Evolutionary conservation across 2,797 vertebrate species (phyloP), one percentile per base, ranked within the genome.

Genomic region (Rhinoraja longicauda): DNA sequence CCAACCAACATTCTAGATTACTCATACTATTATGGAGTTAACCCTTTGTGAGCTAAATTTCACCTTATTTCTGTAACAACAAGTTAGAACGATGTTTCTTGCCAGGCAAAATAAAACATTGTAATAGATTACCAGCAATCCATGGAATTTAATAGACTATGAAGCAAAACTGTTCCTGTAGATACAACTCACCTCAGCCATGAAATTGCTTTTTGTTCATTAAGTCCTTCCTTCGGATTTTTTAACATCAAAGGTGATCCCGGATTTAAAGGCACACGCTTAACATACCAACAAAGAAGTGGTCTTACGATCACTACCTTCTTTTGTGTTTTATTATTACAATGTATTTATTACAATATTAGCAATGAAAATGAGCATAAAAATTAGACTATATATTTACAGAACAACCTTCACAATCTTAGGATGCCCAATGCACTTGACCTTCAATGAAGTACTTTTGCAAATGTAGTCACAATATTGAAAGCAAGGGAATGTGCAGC

Each of bases 141-240:
- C 81, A 84, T 4, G 45, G 57, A 57, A 84, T 9, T 10, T 12
- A 82, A 82, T 82, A 82, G 36, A 45, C 78, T 45, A 19, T 24
- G 17, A 81, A 53, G 79, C 79, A 81, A 81, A 53, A 53, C 79
- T 53, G 45, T 1, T 45, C 45, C 79, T 45, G 53, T 10, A 84
- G 21, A 84, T 29, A 59, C 24, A 84, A 4, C 81, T 59, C 53
- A 84, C 17, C 53, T 84, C 45, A 84, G 17, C 81, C 81, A n/a
- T 84, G 81, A 84, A 57, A 84, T 84, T 84, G 81, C 53, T 57
- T 84, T 84, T 53, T 53, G 45, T 81, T 81, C 79, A 53, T 81
- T 84, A 84, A 84, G 15, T n/a, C 53, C 45, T 84, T 84, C 53
- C 81, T 57, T 29, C 24, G 13, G 13, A 84, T 53, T 84, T 57